Percentiles rank a stretch among this genome's conserved stretches.
Evolutionary conservation across 2,888 invertebrate genomes (phyloP).

Genomic region (Cinara cedri): DNA sequence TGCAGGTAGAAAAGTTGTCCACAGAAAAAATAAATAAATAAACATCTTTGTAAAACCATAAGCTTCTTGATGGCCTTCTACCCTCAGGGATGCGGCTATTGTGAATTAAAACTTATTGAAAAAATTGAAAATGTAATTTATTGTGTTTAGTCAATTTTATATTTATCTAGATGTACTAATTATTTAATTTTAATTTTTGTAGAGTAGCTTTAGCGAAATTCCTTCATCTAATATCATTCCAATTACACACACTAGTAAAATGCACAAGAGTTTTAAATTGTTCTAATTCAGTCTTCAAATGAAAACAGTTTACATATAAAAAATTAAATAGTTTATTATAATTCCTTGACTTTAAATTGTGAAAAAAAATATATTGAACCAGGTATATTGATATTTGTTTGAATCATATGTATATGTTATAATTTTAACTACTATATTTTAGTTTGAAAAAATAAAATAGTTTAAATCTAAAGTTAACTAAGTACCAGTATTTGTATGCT

Average conservation of each 20-base stretch:
- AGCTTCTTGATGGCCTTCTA: too few relatives aligned
- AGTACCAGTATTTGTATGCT: constrained; percentile 46
- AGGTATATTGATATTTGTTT: neutral
- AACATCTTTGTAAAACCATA: too few relatives aligned
- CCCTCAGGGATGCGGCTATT: too few relatives aligned
- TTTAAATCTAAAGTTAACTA: constrained; percentile 9
- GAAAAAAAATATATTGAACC: neutral
- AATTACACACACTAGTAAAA: neutral
- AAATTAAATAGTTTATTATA: constrained; percentile 5
- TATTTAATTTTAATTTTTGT: constrained; percentile 18
- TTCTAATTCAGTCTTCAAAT: constrained; percentile 1
- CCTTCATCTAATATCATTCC: neutral
- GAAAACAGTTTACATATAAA: neutral
- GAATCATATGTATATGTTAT: neutral
- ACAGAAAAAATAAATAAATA: too few relatives aligned
- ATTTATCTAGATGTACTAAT: neutral
- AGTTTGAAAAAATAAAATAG: constrained; percentile 2
- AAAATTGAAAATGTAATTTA: constrained; percentile 19
- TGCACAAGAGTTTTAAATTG: constrained; percentile 46
- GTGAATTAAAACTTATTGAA: neutral
- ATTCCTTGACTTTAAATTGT: neutral
- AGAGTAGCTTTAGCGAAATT: neutral
- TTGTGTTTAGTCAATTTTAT: too few relatives aligned
- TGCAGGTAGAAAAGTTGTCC: too few relatives aligned
- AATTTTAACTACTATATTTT: constrained; percentile 10